These are phyloP conservation scores for Lissonota sp. DNA, from an alignment of 2,888 invertebrate species.

Conservation along the genomic window DNA sequence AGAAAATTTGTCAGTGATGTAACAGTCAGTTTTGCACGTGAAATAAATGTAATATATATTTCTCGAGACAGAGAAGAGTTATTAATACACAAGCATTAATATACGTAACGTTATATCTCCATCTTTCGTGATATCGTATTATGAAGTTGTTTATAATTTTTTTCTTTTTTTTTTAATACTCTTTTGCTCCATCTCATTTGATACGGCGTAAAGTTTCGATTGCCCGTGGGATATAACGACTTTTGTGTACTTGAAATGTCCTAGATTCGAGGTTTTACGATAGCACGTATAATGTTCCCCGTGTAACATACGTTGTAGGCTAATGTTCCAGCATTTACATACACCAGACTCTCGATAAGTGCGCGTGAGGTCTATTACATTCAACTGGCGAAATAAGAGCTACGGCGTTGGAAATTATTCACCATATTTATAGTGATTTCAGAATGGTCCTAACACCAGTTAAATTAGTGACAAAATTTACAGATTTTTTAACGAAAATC, in stretches of 20 bases:
- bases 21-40: slow-evolving; percentile 48
- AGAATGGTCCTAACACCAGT: too few species aligned
- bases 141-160: slow-evolving; percentile 54
- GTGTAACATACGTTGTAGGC: slow-evolving; percentile 7
- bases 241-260: slow-evolving; percentile 40
- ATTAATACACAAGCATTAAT: slow-evolving; percentile 27
- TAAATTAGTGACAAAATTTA: too few species aligned
- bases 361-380: too few species aligned
- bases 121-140: slow-evolving; percentile 57
- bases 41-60: slow-evolving; percentile 58
- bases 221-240: slow-evolving; percentile 33
- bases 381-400: too few species aligned
- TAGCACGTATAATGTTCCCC: slow-evolving; percentile 20
- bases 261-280: slow-evolving; percentile 36
- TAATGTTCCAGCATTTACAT: background rate
- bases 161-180: slow-evolving; percentile 11
- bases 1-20: background rate
- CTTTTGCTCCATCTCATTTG: slow-evolving; percentile 21
- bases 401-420: too few species aligned
- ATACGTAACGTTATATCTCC: slow-evolving; percentile 62
- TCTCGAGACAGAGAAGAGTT: background rate
- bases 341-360: too few species aligned
- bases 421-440: too few species aligned
- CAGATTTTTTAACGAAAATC: too few species aligned
- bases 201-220: slow-evolving; percentile 29